Evolutionary conservation across 2,888 invertebrate species (phyloP).

Genomic region (Lycaena phlaeas): DNA sequence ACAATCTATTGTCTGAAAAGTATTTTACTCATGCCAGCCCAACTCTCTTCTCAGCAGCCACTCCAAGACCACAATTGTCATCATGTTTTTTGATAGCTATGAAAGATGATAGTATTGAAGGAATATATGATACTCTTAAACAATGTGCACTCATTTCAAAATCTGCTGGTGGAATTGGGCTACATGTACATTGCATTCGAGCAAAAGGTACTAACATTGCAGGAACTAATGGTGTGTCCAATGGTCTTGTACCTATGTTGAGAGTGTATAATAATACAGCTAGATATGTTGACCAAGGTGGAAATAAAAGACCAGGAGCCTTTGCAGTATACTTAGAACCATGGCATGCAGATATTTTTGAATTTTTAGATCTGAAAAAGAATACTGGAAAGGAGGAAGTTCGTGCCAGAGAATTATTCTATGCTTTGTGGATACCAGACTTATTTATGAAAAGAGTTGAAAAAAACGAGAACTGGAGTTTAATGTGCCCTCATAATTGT

Average conservation of each 20-base stretch:
- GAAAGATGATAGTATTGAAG: conserved; percentile 95
- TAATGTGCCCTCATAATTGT: conserved; percentile 97
- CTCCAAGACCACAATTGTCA: conserved; percentile 91
- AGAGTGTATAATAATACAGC: conserved; percentile 96
- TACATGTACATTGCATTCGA: conserved; percentile 96
- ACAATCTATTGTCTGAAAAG: conserved; percentile 93
- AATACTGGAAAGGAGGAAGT: conserved; percentile 97
- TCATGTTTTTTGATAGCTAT: conserved; percentile 97
- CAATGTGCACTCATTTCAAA: conserved; percentile 97
- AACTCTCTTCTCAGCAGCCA: conserved; percentile 96
- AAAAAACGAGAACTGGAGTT: conserved; percentile 87
- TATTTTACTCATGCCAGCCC: conserved; percentile 99
- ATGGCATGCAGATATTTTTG: conserved; percentile 98
- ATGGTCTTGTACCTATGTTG: conserved; percentile 96
- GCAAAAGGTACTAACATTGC: conserved; percentile 93
- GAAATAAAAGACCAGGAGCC: conserved; percentile 97
- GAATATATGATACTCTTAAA: conserved; percentile 92
- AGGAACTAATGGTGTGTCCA: conserved; percentile 95
- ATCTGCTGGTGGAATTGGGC: conserved; percentile 96
- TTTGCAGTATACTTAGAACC: conserved; percentile 98
- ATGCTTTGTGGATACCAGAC: conserved; percentile 98
- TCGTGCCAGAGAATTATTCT: conserved; percentile 95
- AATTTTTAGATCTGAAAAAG: conserved; percentile 94
- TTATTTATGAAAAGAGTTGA: conserved; percentile 97
- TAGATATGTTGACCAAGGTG: conserved; percentile 97